A percentile compares a stretch with the other conserved stretches of the same genome.
These are phyloP conservation scores for Paraescarpia echinospica DNA, from an alignment of 1,140 invertebrate genomes.

Conservation along the genomic window DNA sequence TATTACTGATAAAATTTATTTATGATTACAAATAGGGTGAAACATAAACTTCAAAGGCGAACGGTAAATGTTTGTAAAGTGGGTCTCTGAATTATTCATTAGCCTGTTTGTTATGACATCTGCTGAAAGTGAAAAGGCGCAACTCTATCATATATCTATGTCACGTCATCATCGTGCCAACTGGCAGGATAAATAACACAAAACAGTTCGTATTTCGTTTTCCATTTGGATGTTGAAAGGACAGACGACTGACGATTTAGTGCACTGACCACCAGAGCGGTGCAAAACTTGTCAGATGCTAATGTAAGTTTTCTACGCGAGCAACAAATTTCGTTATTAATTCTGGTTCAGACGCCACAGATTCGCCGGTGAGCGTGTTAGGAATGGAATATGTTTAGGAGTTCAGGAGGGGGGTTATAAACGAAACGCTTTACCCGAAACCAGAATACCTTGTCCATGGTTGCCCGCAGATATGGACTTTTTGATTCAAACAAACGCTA, in stretches of 20 bases:
- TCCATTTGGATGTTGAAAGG: not conserved
- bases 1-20: not conserved
- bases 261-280: not conserved
- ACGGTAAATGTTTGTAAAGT: no score
- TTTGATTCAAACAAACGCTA: not conserved
- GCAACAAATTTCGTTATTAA: not conserved
- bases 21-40: not conserved
- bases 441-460: not conserved
- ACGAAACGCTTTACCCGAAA: not conserved
- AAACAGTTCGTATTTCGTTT: not conserved
- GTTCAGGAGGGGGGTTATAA: no score
- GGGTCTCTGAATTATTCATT: not conserved
- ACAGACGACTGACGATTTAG: not conserved
- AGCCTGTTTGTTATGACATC: not conserved
- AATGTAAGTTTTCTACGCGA: not conserved
- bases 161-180: not conserved
- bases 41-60: no score
- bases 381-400: no score
- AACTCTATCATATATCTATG: no score
- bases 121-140: no score
- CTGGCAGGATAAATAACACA: not conserved
- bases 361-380: no score
- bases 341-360: not conserved
- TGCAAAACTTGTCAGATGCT: not conserved
- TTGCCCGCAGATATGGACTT: not conserved